These are phyloP conservation scores for Daubentonia madagascariensis DNA, from an alignment of 2,113 vertebrate species.

Conservation along the genomic window DNA sequence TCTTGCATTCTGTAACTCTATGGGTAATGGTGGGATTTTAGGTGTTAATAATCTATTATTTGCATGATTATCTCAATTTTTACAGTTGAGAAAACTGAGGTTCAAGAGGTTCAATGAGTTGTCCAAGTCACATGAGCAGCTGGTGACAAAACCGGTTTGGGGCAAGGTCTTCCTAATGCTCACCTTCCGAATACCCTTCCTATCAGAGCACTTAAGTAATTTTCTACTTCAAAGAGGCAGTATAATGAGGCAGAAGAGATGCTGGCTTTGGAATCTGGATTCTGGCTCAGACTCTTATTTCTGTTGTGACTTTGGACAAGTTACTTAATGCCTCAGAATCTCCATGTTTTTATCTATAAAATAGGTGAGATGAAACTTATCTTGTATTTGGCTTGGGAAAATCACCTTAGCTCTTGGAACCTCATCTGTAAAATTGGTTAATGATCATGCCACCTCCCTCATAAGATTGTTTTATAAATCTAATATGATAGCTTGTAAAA, in stretches of 20 bases:
- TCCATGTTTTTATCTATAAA: not conserved
- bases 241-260: not conserved
- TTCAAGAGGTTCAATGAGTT: not conserved
- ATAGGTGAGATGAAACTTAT: not conserved
- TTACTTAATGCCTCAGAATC: not conserved
- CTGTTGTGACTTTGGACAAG: not conserved
- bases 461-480: not conserved
- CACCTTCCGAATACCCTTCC: not conserved
- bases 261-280: not conserved
- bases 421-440: not conserved
- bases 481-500: not conserved
- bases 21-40: not conserved
- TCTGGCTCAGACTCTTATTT: not conserved
- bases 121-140: not conserved
- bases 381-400: constrained; percentile 26
- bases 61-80: not conserved
- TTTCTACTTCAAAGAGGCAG: not conserved
- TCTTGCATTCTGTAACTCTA: not conserved
- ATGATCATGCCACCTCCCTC: not conserved
- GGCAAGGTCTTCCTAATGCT: not conserved
- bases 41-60: not conserved
- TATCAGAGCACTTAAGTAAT: not conserved
- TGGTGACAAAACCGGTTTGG: not conserved
- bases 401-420: not conserved
- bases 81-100: constrained; percentile 14